Percentiles rank a stretch among this genome's conserved stretches.
phyloP scores from a whole-genome alignment of 2,113 vertebrate species.

The Nymphicus hollandicus region DNA sequence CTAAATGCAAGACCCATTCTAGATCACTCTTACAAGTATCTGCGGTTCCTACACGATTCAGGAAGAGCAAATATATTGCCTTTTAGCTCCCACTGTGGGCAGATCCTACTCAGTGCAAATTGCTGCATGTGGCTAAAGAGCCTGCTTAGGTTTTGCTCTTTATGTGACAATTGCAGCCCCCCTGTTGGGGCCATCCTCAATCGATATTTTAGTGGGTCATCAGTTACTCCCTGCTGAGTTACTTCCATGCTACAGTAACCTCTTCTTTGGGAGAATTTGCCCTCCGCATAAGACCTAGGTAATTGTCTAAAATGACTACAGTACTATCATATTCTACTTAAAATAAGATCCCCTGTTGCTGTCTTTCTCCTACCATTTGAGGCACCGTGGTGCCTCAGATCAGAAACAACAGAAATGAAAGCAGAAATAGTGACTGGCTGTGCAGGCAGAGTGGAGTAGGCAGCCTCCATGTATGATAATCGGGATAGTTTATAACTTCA shows the following conservation, averaged over 20 bases:
- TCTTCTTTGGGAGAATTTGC: not conserved
- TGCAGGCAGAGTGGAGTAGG: not conserved
- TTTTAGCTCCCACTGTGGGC: not conserved
- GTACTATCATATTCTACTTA: not conserved
- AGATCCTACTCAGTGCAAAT: not conserved
- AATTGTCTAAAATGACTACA: not conserved
- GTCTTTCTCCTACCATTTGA: not conserved
- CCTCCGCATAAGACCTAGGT: not conserved
- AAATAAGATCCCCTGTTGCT: not conserved
- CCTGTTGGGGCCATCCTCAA: not conserved
- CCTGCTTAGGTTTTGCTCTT: not conserved
- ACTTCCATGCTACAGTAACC: not conserved
- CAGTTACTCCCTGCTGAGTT: not conserved
- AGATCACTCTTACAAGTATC: not conserved
- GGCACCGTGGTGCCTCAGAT: not conserved
- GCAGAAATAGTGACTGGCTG: not conserved
- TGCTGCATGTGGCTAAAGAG: not conserved
- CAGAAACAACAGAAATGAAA: not conserved
- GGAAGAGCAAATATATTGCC: not conserved
- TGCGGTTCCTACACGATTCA: not conserved
- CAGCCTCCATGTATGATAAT: not conserved
- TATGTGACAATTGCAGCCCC: not conserved
- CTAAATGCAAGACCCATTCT: not conserved
- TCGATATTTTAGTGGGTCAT: slow-evolving; percentile 6
- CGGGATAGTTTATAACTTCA: not conserved